These are phyloP conservation scores for Sipha flava DNA, from an alignment of 1,140 invertebrate genomes.

Conservation along the genomic window DNA sequence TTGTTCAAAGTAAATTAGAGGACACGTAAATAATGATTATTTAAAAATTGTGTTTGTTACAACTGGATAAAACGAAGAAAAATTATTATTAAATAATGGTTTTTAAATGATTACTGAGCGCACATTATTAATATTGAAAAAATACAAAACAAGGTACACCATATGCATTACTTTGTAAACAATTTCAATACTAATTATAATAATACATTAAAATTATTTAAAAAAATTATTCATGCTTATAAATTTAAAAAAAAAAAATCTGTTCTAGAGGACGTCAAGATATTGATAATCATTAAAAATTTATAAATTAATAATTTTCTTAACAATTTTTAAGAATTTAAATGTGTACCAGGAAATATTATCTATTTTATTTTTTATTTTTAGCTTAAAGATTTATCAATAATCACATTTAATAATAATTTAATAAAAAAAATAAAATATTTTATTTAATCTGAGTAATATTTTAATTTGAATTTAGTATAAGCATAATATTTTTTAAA, in stretches of 20 bases:
- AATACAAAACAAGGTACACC: background rate
- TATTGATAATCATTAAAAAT: background rate
- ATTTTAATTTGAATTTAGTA: no score
- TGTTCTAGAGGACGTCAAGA: background rate
- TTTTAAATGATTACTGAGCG: background rate
- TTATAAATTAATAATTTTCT: background rate
- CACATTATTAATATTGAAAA: background rate
- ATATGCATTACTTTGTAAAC: background rate
- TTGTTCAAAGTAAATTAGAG: background rate
- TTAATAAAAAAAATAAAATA: no score
- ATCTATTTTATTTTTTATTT: no score
- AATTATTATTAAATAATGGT: background rate
- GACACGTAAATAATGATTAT: background rate
- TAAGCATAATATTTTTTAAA: no score
- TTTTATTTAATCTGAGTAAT: no score
- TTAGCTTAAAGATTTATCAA: no score
- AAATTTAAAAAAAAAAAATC: no score
- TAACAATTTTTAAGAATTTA: no score
- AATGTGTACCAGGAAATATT: no score
- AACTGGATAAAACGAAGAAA: background rate
- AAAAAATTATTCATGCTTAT: no score
- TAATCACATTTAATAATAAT: no score
- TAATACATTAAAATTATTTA: background rate
- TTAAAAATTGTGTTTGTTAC: background rate
- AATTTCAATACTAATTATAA: background rate